These are phyloP conservation scores for Oceanites oceanicus DNA, from an alignment of 2,113 vertebrate species.

Conservation along the genomic window DNA sequence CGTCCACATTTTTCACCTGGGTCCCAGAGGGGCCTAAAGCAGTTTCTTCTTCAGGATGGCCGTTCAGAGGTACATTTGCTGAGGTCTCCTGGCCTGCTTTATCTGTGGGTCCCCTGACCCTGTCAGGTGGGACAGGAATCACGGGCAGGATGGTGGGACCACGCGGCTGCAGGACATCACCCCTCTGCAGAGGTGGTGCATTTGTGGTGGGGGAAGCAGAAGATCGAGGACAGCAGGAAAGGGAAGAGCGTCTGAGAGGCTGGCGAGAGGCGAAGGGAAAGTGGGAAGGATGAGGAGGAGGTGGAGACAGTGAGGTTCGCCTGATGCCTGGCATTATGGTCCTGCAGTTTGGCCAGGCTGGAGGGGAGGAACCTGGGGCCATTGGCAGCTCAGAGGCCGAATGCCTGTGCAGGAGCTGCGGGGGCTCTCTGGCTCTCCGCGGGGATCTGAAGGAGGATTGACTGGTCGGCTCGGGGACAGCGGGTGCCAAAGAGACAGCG, in stretches of 20 bases:
- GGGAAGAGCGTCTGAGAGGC: conserved; percentile 68
- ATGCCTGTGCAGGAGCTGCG: conserved; percentile 74
- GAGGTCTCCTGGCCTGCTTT: conserved; percentile 52
- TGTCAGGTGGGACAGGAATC: conserved; percentile 70
- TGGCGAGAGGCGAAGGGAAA: conserved; percentile 42
- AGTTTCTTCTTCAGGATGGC: conserved; percentile 64
- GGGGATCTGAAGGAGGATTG: neutral
- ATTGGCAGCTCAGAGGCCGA: conserved; percentile 81
- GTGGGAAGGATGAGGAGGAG: conserved; percentile 76
- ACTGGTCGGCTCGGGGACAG: neutral
- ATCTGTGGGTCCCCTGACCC: conserved; percentile 71
- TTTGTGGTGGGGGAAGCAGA: conserved; percentile 70
- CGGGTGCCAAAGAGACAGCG: conserved; percentile 70
- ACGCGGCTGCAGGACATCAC: conserved; percentile 67
- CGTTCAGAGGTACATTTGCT: conserved; percentile 52
- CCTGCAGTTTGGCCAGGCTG: conserved; percentile 75
- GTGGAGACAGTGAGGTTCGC: conserved; percentile 81
- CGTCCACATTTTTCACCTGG: conserved; percentile 53
- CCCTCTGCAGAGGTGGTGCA: conserved; percentile 69
- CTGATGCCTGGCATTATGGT: conserved; percentile 74
- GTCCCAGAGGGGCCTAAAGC: conserved; percentile 47
- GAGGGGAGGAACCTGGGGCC: conserved; percentile 78
- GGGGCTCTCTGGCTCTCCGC: conserved; percentile 21
- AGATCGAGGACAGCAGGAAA: conserved; percentile 73
- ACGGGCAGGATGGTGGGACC: conserved; percentile 77